Conservation (phyloP, 2,113 vertebrate genomes). For the Ammospiza caudacuta region DNA sequence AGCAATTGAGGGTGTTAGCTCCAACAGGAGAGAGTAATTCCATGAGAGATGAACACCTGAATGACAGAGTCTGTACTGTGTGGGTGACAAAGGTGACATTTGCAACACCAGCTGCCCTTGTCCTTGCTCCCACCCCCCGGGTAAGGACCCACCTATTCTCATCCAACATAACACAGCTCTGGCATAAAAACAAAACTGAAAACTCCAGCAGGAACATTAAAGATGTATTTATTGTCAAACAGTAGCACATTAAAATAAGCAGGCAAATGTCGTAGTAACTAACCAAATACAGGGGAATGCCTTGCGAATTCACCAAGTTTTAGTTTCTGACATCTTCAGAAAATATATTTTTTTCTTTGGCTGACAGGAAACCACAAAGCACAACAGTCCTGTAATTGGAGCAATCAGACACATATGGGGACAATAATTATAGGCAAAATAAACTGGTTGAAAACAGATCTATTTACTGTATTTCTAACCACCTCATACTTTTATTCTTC, state of each 20-base stretch:
- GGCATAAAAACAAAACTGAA: background rate
- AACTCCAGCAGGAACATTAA: background rate
- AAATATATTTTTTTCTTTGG: background rate
- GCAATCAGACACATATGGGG: background rate
- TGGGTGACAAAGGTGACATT: background rate
- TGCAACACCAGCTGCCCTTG: background rate
- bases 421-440: background rate
- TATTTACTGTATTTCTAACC: background rate
- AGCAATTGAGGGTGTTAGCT: background rate
- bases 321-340: background rate
- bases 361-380: background rate
- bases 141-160: background rate
- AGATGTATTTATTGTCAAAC: background rate
- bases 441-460: background rate
- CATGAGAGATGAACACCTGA: background rate
- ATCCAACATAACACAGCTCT: background rate
- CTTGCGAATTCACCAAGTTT: background rate
- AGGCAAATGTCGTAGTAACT: background rate
- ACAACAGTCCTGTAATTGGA: background rate
- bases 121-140: background rate
- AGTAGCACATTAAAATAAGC: background rate
- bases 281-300: background rate
- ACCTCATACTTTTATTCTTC: background rate
- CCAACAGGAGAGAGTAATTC: background rate
- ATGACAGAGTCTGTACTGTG: background rate